Evolutionary conservation across 2,888 invertebrate species (phyloP).

Genomic region (Leptinotarsa peninsularis): DNA sequence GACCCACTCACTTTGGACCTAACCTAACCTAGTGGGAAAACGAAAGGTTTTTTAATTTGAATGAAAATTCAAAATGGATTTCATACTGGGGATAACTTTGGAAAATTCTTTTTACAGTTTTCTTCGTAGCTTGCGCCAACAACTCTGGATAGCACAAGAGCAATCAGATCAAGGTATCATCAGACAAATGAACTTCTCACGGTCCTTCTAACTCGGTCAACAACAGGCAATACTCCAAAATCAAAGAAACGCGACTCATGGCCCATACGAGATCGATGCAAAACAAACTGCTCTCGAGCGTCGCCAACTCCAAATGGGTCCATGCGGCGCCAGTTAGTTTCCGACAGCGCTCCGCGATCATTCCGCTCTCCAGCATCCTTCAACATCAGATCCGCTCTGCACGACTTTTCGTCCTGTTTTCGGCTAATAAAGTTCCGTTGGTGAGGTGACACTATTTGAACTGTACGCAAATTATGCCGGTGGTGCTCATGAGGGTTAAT

Average conservation of each 20-base stretch:
- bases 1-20: too few species aligned
- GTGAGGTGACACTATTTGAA: constrained; percentile 15
- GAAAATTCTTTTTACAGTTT: too few species aligned
- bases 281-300: constrained; percentile 17
- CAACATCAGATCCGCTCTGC: constrained; percentile 5
- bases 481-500: constrained; percentile 1
- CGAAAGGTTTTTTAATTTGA: too few species aligned
- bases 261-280: constrained; percentile 5
- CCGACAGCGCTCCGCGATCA: background rate
- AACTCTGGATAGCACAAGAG: background rate
- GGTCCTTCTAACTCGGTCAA: background rate
- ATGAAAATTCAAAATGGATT: too few species aligned
- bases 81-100: too few species aligned
- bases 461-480: constrained; percentile 7
- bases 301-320: constrained; percentile 5
- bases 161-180: background rate
- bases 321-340: constrained; percentile 17
- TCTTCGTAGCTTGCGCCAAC: too few species aligned
- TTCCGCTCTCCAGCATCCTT: constrained; percentile 12
- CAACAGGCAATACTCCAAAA: constrained; percentile 5
- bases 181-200: too few species aligned
- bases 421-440: constrained; percentile 14
- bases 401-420: constrained; percentile 1
- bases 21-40: too few species aligned
- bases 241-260: background rate